phyloP scores from a whole-genome alignment of 2,113 vertebrate genomes.

The Dipodomys spectabilis region DNA sequence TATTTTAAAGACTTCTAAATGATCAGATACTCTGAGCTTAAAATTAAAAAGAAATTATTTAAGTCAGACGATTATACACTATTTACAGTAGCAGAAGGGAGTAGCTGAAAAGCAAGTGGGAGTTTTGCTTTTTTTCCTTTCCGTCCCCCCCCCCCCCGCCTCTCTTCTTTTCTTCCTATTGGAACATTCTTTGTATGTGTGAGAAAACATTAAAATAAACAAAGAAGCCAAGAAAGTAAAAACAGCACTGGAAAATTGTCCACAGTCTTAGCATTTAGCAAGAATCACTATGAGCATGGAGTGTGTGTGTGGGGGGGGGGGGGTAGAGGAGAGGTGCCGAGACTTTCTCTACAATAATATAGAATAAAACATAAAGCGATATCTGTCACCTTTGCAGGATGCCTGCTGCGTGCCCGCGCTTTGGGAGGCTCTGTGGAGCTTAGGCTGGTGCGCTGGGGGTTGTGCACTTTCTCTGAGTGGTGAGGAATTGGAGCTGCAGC shows the following conservation, averaged over 20 bases:
- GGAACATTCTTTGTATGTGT: conserved; percentile 23
- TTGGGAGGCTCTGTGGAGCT: too few species aligned
- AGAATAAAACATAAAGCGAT: conserved; percentile 41
- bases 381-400: conserved; percentile 4
- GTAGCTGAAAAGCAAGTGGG: background rate
- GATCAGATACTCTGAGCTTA: conserved; percentile 40
- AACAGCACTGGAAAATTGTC: conserved; percentile 31
- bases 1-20: conserved; percentile 26
- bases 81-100: conserved; percentile 20
- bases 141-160: background rate
- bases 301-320: background rate
- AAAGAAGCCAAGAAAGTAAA: conserved; percentile 44
- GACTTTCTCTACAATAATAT: conserved; percentile 17
- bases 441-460: too few species aligned
- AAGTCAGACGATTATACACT: conserved; percentile 12
- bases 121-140: background rate
- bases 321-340: background rate
- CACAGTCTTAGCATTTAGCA: conserved; percentile 48
- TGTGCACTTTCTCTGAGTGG: too few species aligned
- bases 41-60: conserved; percentile 13
- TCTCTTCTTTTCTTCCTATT: background rate
- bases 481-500: background rate
- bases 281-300: conserved; percentile 13
- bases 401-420: background rate
- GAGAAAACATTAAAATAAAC: conserved; percentile 66